These are phyloP conservation scores for Nipponia nippon DNA, from an alignment of 2,113 vertebrate species.

Conservation along the genomic window DNA sequence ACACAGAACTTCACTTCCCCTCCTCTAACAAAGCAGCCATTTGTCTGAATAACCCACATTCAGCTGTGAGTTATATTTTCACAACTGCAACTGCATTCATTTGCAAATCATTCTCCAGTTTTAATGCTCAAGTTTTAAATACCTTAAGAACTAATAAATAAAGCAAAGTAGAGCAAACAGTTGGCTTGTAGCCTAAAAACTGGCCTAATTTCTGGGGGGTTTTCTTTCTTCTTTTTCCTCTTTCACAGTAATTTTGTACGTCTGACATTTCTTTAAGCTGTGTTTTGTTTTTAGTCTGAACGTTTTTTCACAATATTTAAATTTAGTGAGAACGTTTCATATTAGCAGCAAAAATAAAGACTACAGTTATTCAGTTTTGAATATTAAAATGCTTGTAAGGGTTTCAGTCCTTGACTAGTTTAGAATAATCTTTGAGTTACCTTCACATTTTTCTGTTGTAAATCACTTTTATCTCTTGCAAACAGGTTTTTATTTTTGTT, in stretches of 20 bases:
- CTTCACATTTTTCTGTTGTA: conserved; percentile 44
- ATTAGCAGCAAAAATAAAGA: conserved; percentile 20
- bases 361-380: not conserved
- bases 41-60: conserved; percentile 88
- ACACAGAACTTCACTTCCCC: conserved; percentile 84
- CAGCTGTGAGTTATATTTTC: conserved; percentile 94
- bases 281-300: conserved; percentile 61
- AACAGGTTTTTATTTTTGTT: not conserved
- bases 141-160: conserved; percentile 91
- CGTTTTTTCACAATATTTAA: conserved; percentile 54
- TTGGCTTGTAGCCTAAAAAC: conserved; percentile 83
- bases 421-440: conserved; percentile 64
- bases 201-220: conserved; percentile 76
- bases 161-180: conserved; percentile 87
- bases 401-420: conserved; percentile 41
- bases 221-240: conserved; percentile 60
- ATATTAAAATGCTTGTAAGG: conserved; percentile 33
- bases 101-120: conserved; percentile 92
- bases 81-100: conserved; percentile 93
- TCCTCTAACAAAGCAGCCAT: conserved; percentile 82
- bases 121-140: conserved; percentile 91
- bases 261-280: conserved; percentile 75
- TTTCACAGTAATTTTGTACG: conserved; percentile 68
- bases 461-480: conserved; percentile 52
- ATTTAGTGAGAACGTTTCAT: conserved; percentile 57